Conservation (phyloP, 2,797 vertebrate species). For the Clarias pachynema region DNA sequence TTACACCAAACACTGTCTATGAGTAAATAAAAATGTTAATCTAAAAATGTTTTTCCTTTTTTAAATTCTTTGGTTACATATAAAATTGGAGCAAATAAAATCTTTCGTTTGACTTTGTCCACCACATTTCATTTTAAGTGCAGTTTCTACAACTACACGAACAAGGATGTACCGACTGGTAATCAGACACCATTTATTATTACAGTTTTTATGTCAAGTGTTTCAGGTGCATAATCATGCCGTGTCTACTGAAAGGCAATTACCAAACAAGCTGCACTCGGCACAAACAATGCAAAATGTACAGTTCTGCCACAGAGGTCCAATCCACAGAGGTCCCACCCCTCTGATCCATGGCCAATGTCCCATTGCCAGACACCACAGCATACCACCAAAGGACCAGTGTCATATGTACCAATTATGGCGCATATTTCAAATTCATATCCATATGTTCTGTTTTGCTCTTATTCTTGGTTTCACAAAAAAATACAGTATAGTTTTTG, state of each 20-base stretch:
- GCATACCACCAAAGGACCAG: too few relatives aligned
- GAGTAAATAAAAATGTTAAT: conserved; percentile 23
- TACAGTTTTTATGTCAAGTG: neutral
- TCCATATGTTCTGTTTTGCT: neutral
- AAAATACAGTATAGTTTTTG: too few relatives aligned
- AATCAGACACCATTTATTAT: neutral
- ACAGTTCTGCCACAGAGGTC: too few relatives aligned
- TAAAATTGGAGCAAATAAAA: neutral
- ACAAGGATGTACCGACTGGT: neutral
- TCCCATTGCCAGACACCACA: too few relatives aligned
- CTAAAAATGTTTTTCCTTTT: neutral
- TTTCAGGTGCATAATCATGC: neutral
- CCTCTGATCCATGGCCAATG: too few relatives aligned
- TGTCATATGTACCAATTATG: too few relatives aligned
- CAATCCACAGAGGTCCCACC: too few relatives aligned
- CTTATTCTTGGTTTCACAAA: neutral
- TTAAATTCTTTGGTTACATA: neutral
- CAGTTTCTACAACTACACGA: neutral
- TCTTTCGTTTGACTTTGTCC: neutral
- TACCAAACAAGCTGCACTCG: neutral
- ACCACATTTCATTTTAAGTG: neutral
- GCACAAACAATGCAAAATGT: neutral
- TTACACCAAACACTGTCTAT: neutral
- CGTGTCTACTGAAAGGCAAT: neutral
- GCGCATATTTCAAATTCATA: too few relatives aligned